These are phyloP conservation scores for Phalacrocorax pelagicus DNA, from an alignment of 2,113 vertebrate genomes.

Conservation along the genomic window DNA sequence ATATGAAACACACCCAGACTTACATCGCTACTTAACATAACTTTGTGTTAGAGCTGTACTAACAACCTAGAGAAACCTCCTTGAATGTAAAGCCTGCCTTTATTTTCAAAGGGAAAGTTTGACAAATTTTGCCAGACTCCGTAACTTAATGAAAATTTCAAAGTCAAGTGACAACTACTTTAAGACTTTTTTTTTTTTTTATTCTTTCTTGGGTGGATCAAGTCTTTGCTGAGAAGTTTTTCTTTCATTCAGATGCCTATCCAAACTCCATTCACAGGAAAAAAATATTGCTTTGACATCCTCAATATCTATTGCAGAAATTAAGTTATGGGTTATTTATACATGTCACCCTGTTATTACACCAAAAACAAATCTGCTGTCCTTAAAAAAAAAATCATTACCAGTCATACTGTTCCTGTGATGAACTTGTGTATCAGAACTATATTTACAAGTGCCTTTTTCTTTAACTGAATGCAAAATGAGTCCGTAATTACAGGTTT, in stretches of 20 bases:
- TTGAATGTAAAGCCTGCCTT: not conserved
- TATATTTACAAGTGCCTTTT: not conserved
- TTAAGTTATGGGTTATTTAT: not conserved
- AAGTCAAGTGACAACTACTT: constrained; percentile 22
- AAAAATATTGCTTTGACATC: not conserved
- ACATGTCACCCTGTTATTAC: not conserved
- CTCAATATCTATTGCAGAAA: not conserved
- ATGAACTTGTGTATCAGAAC: not conserved
- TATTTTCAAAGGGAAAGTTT: constrained; percentile 6
- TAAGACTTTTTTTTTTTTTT: not conserved
- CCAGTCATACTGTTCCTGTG: not conserved
- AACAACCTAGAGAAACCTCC: not conserved
- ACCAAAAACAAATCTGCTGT: not conserved
- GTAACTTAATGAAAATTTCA: constrained; percentile 57
- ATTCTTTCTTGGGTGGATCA: not conserved
- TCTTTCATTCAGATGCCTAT: not conserved
- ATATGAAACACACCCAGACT: not conserved
- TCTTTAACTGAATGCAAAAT: not conserved
- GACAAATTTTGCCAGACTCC: constrained; percentile 26
- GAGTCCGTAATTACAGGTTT: not conserved
- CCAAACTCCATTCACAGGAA: not conserved
- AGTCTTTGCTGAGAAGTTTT: not conserved
- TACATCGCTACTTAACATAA: not conserved
- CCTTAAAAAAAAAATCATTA: not conserved
- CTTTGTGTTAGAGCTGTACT: not conserved